Evolutionary conservation across 64 coral and sea anemone genomes (phyloP).

Genomic region (Porites lutea): DNA sequence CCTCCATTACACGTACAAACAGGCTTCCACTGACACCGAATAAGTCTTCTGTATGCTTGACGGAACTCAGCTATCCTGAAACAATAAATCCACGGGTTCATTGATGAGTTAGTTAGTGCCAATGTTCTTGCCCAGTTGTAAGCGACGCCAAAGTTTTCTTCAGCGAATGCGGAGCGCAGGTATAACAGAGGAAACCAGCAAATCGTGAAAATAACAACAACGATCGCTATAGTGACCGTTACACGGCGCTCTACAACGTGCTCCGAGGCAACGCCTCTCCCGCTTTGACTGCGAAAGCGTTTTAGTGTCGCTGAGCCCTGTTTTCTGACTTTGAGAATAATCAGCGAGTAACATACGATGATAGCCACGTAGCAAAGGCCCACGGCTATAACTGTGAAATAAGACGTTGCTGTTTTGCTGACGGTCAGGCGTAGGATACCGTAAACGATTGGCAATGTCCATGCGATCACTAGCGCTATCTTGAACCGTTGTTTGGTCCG

Average conservation of each 20-base stretch:
- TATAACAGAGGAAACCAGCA: constrained; percentile 85
- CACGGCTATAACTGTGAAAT: constrained; percentile 78
- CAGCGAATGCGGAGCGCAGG: constrained; percentile 69
- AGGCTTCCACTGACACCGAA: constrained; percentile 40
- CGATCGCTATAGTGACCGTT: constrained; percentile 86
- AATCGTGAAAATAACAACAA: constrained; percentile 78
- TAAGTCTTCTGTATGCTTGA: constrained; percentile 71
- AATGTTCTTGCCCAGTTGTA: constrained; percentile 94
- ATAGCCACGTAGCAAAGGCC: constrained; percentile 79
- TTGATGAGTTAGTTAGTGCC: constrained; percentile 79
- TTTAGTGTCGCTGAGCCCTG: constrained; percentile 55
- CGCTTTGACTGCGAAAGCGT: constrained; percentile 34
- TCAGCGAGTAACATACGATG: constrained; percentile 76
- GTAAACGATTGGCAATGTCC: constrained; percentile 78
- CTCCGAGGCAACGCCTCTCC: constrained; percentile 15
- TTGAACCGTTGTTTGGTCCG: constrained; percentile 57
- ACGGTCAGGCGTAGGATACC: constrained; percentile 70
- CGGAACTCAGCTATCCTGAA: constrained; percentile 88
- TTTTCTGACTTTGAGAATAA: constrained; percentile 76
- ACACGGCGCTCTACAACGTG: constrained; percentile 83
- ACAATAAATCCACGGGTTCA: constrained; percentile 93
- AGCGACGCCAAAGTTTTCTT: constrained; percentile 66
- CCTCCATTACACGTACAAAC: neutral
- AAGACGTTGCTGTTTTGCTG: constrained; percentile 69
- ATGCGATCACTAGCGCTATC: constrained; percentile 53